Percentiles rank a stretch among this genome's conserved stretches.
phyloP scores from a whole-genome alignment of 2,797 vertebrate genomes.

The Bovichtus diacanthus region DNA sequence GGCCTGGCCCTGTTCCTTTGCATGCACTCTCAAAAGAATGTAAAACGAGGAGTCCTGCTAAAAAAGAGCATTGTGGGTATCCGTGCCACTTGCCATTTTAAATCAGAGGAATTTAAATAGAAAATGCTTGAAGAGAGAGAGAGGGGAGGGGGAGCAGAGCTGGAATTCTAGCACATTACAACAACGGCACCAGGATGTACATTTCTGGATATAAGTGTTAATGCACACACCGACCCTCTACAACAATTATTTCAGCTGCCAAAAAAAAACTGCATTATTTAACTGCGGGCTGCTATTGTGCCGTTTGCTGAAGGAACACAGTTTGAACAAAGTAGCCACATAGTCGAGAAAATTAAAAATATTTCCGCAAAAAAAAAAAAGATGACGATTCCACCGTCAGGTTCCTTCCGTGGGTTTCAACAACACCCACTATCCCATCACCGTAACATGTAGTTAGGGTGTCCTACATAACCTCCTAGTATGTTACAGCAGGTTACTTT shows the following conservation, averaged over 20 bases:
- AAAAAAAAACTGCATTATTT: background rate
- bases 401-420: background rate
- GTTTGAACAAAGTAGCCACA: background rate
- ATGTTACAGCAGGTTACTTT: slow-evolving; percentile 34
- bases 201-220: slow-evolving; percentile 31
- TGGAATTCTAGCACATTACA: slow-evolving; percentile 42
- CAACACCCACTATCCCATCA: slow-evolving; percentile 1
- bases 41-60: slow-evolving; percentile 68
- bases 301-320: background rate
- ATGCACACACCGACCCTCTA: background rate
- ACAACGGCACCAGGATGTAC: slow-evolving; percentile 38
- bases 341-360: background rate
- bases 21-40: slow-evolving; percentile 76
- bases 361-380: background rate
- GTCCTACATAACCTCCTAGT: background rate
- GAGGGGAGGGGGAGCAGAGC: slow-evolving; percentile 39
- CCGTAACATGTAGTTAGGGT: background rate
- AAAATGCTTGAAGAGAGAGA: slow-evolving; percentile 56
- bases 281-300: background rate
- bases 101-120: slow-evolving; percentile 83
- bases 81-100: slow-evolving; percentile 82
- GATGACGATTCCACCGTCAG: background rate
- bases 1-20: slow-evolving; percentile 63
- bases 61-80: slow-evolving; percentile 82
- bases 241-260: background rate